These are phyloP conservation scores for Boloria selene DNA, from an alignment of 2,888 invertebrate genomes.

Conservation along the genomic window DNA sequence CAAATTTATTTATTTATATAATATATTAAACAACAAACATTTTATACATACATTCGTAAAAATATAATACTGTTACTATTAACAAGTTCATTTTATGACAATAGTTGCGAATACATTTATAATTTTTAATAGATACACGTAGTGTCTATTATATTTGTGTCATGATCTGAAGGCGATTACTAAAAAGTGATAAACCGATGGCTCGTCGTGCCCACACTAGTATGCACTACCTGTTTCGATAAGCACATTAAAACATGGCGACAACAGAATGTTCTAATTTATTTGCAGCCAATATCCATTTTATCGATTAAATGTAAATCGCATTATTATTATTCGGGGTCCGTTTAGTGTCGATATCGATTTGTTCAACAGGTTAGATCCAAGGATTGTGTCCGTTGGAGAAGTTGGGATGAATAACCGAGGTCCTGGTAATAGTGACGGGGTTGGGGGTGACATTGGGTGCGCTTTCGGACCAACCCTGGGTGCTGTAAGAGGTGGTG, in stretches of 20 bases:
- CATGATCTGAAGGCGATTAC: slow-evolving; percentile 37
- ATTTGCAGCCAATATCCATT: slow-evolving; percentile 26
- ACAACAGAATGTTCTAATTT: slow-evolving; percentile 25
- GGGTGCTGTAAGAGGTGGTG: slow-evolving; percentile 42
- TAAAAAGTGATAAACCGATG: slow-evolving; percentile 36
- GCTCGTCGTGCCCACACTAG: slow-evolving; percentile 31
- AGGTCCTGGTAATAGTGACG: slow-evolving; percentile 60
- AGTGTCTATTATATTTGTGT: slow-evolving; percentile 29
- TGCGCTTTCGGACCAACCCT: slow-evolving; percentile 42
- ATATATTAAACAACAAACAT: slow-evolving; percentile 42
- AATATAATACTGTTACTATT: background rate
- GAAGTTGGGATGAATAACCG: slow-evolving; percentile 62
- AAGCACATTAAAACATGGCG: slow-evolving; percentile 31
- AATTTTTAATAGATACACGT: background rate
- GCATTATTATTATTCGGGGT: slow-evolving; percentile 46
- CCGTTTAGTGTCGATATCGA: slow-evolving; percentile 38
- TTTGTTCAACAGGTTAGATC: slow-evolving; percentile 46
- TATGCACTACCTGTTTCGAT: slow-evolving; percentile 30
- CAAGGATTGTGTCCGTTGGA: slow-evolving; percentile 53
- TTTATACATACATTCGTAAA: slow-evolving; percentile 20
- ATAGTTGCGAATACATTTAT: slow-evolving; percentile 17
- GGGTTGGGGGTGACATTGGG: slow-evolving; percentile 50
- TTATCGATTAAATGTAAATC: slow-evolving; percentile 47
- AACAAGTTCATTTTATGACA: slow-evolving; percentile 10
- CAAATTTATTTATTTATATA: slow-evolving; percentile 47